Evolutionary conservation across 2,888 invertebrate genomes (phyloP), one percentile per base, ranked within the genome.

Genomic region (Zonitis immaculata): DNA sequence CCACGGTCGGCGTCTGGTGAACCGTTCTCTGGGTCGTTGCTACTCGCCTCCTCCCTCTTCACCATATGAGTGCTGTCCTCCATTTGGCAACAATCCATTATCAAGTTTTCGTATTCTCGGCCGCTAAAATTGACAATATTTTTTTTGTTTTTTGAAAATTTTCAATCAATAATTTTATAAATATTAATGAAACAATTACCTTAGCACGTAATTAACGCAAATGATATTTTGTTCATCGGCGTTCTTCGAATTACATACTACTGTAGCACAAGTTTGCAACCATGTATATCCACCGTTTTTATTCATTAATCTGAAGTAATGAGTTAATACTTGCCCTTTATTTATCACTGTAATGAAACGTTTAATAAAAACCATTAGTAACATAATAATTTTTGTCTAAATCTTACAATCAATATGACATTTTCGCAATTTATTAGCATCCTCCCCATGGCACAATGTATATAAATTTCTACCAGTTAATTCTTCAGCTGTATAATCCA

Each of bases 151-250:
- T 14, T 32, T 6, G 6, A 32, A 7, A 12, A 32, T 5, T 14
- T 7, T 2, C 12, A 32, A 14, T 32, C 7, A 32, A 32, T 16
- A 9, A 35, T 3, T 2, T 57, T 51, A 56, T 60, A 62, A 57
- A 54, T 56, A 65, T 63, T 61, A 64, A 66, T 68, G 62, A 71
- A 68, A 68, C 70, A 67, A 71, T 70, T 78, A 95, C 95, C 94
- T 95, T 70, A 97, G 89, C 59, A 97, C 93, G 77, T 96, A 96
- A 79, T 96, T 95, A 69, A 97, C 95, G 73, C 95, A 95, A 62
- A 97, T 95, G 66, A 97, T 94, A 72, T 94, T 96, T 77, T 96
- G 95, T 73, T 97, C 96, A 59, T 97, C 96, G 6, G 92, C 91
- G 71, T 95, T 95, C 78, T 96, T 97, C 48, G 91, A 88, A 72